Percentiles rank a stretch among this genome's conserved stretches.
phyloP scores from a whole-genome alignment of 2,113 vertebrate species.

The Etia nguti region DNA sequence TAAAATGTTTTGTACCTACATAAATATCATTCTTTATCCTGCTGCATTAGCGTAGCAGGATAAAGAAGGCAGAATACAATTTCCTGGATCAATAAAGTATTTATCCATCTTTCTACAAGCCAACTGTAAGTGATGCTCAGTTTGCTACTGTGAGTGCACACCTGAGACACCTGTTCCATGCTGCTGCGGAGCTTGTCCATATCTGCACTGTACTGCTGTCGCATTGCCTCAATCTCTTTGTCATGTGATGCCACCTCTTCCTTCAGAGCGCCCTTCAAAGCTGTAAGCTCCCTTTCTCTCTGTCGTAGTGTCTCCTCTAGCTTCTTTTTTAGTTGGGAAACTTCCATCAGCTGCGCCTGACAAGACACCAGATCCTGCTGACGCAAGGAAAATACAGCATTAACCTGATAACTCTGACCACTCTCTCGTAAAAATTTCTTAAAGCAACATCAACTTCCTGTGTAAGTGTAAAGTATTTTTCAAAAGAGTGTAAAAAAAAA shows the following conservation, averaged over 20 bases:
- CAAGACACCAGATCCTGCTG: constrained; percentile 48
- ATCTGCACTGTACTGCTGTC: constrained; percentile 84
- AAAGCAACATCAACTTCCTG: not conserved
- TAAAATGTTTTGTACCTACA: not conserved
- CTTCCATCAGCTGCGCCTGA: constrained; percentile 57
- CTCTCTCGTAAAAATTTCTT: not conserved
- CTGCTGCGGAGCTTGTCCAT: constrained; percentile 83
- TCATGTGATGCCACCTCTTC: constrained; percentile 78
- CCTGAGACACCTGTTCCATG: constrained; percentile 86
- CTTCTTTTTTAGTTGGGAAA: constrained; percentile 68
- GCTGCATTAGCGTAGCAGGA: not conserved
- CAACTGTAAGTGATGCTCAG: not conserved
- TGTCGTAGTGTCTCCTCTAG: constrained; percentile 81
- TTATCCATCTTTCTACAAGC: not conserved
- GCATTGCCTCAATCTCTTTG: constrained; percentile 71
- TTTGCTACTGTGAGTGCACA: constrained; percentile 13
- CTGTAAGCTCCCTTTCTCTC: constrained; percentile 75
- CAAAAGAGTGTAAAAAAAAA: not conserved
- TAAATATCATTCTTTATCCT: not conserved
- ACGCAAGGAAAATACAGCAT: not conserved
- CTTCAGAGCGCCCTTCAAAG: constrained; percentile 78
- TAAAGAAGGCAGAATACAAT: not conserved
- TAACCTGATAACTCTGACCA: not conserved
- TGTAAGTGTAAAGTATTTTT: not conserved
- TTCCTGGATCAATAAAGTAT: not conserved